phyloP scores from a whole-genome alignment of 2,888 invertebrate genomes.

The Hypomecis punctinalis region DNA sequence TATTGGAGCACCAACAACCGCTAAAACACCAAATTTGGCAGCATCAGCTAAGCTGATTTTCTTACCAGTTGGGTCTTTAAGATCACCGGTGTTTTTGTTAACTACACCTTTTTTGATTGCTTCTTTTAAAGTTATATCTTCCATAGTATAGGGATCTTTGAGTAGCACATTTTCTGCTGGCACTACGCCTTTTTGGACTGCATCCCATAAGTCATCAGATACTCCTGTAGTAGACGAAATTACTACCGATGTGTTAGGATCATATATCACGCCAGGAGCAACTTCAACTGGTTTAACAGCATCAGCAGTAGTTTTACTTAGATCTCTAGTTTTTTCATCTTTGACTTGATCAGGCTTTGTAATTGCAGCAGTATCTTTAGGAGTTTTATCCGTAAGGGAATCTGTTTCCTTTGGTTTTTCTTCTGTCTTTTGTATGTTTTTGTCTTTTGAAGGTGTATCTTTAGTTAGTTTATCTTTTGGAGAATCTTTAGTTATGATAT shows the following conservation, averaged over 20 bases:
- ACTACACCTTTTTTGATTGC: constrained; percentile 92
- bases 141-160: constrained; percentile 88
- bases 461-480: constrained; percentile 17
- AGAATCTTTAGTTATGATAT: constrained; percentile 18
- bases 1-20: constrained; percentile 90
- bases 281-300: constrained; percentile 81
- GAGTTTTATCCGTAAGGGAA: constrained; percentile 11
- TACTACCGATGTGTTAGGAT: constrained; percentile 89
- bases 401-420: constrained; percentile 11
- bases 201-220: constrained; percentile 88
- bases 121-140: constrained; percentile 89
- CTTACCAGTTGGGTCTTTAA: constrained; percentile 87
- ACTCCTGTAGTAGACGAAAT: constrained; percentile 87
- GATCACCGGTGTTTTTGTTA: constrained; percentile 88
- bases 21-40: constrained; percentile 89
- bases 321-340: constrained; percentile 17
- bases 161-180: constrained; percentile 88
- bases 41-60: constrained; percentile 90
- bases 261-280: constrained; percentile 89
- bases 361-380: not conserved
- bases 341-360: not conserved
- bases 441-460: too few relatives aligned
- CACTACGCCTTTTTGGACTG: constrained; percentile 90
- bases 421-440: too few relatives aligned
- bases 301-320: constrained; percentile 19